Base-by-base conservation (phyloP, 2,888 invertebrate species). In the Drosophila merina region DNA sequence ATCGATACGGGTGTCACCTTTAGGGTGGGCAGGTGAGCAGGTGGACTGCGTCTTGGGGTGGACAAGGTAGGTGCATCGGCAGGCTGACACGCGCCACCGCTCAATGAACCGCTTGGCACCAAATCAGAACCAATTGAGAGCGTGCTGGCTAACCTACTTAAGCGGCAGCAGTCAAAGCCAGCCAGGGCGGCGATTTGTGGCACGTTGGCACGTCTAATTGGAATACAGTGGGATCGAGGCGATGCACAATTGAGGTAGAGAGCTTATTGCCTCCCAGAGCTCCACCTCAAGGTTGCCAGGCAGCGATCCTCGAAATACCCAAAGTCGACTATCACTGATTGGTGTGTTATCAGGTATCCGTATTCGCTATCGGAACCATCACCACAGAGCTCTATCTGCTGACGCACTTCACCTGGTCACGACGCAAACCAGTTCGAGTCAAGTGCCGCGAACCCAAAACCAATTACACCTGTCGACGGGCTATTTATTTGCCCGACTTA, bases 121-220 rank as follows among this genome's bases (percentile, higher is more conserved):
- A 59, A 74, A 80, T 74, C 74, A 70, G 66, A 49, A 50, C 42
- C 76, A 81, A 85, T 79, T 81, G 82, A 81, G 42, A 50, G 67
- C 64, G 60, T 68, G 72, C 76, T 69, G 74, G 57, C 74, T 80
- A 76, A 66, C 82, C 76, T 76, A 81, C 76, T 78, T 84, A 72
- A 64, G 55, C 59, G 58, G 64, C 54, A 77, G 9, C 67, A 57
- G 62, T 74, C 74, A 77, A 59, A 59, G 42, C 42, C 20, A 20
- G 42, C 20, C 3, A 25, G 20, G 20, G 42, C 20, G 66, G 57
- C 64, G 60, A 70, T 67, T 55, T 77, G 55, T 50, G 58, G 66
- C 71, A 74, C 51, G 80, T 73, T 64, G 66, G 66, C 63, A 52
- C 51, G 31, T 72, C 58, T 75, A 80, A 80, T 81, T 80, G 71